Percentiles rank a stretch among this genome's conserved stretches.
Evolutionary conservation across 2,113 vertebrate genomes (phyloP).

Genomic region (Odocoileus hemionus): DNA sequence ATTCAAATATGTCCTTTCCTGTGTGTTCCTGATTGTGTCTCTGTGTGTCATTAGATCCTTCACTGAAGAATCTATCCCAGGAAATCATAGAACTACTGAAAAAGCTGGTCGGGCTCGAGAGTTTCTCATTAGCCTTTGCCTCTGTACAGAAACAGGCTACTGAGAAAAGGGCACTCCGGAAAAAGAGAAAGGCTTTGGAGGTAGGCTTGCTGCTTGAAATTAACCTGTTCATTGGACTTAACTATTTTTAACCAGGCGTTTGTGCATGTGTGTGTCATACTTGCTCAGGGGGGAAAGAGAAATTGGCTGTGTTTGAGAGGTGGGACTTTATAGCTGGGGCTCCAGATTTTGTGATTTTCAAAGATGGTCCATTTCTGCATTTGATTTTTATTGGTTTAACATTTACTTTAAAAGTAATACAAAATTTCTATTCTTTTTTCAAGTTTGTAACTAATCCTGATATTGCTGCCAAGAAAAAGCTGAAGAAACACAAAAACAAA

Average conservation of each 20-base stretch:
- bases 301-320: background rate
- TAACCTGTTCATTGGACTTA: background rate
- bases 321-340: background rate
- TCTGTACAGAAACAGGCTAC: conserved; percentile 91
- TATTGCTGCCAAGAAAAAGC: conserved; percentile 93
- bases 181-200: conserved; percentile 91
- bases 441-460: conserved; percentile 95
- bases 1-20: background rate
- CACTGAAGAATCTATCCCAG: conserved; percentile 94
- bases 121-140: conserved; percentile 91
- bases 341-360: background rate
- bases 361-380: background rate
- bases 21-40: background rate
- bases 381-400: background rate
- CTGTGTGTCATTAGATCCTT: conserved; percentile 84
- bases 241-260: background rate
- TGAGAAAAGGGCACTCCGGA: conserved; percentile 86
- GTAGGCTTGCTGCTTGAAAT: conserved; percentile 73
- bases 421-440: conserved; percentile 31
- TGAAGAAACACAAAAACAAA: conserved; percentile 96
- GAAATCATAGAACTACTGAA: conserved; percentile 96
- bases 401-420: background rate
- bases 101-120: conserved; percentile 90
- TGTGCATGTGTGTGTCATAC: background rate
- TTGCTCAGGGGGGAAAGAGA: background rate